Conservation (phyloP, 1,140 invertebrate genomes). For the Brachionus rubens region DNA sequence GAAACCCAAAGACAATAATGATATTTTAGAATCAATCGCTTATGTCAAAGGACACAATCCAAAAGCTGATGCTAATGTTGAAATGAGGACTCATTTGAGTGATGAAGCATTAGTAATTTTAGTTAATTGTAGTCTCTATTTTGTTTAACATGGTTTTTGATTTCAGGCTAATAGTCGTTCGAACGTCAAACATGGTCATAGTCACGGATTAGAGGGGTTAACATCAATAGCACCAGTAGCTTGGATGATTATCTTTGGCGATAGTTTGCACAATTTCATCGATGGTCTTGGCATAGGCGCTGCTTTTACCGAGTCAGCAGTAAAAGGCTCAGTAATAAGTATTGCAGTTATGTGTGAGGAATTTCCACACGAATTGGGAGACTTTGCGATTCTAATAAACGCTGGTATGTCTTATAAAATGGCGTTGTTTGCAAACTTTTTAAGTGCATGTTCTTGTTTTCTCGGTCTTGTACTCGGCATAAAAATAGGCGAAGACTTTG, state of each 20-base stretch:
- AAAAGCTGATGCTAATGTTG: slow-evolving; percentile 27
- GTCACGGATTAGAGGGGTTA: background rate
- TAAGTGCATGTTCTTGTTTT: slow-evolving; percentile 70
- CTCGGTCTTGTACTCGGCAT: slow-evolving; percentile 66
- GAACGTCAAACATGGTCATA: background rate
- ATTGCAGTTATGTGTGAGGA: slow-evolving; percentile 71
- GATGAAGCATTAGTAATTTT: background rate
- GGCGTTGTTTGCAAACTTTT: slow-evolving; percentile 69
- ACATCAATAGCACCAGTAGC: slow-evolving; percentile 65
- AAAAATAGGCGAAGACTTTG: slow-evolving; percentile 51
- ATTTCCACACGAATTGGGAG: slow-evolving; percentile 70
- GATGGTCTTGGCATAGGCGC: slow-evolving; percentile 71
- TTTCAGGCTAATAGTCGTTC: background rate
- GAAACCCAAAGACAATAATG: background rate
- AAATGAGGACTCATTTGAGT: slow-evolving; percentile 33
- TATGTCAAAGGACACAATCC: slow-evolving; percentile 33
- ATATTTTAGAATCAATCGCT: slow-evolving; percentile 33
- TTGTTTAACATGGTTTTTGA: too few relatives aligned
- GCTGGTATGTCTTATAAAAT: slow-evolving; percentile 68
- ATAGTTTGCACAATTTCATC: slow-evolving; percentile 77
- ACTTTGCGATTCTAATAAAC: slow-evolving; percentile 70
- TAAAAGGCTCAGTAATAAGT: slow-evolving; percentile 67
- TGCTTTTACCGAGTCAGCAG: slow-evolving; percentile 66
- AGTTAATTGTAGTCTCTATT: too few relatives aligned
- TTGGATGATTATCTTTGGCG: slow-evolving; percentile 92